Conservation (phyloP, 30 jellyfish, hydroid and myxozoan genomes). For the Chironex yamaguchii region DNA sequence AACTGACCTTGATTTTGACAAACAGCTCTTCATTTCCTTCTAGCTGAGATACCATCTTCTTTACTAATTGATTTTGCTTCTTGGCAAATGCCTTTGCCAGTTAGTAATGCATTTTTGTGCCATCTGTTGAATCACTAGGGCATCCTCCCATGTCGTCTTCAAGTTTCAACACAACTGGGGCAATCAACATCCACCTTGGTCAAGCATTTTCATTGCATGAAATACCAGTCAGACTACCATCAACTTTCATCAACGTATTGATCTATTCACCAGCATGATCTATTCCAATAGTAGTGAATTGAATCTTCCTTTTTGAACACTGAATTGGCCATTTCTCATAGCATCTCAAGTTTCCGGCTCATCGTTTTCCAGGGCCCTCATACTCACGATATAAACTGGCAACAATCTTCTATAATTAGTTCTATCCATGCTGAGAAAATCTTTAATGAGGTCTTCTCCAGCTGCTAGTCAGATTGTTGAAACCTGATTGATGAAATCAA, state of each 20-base stretch:
- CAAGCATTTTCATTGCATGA: too few species aligned
- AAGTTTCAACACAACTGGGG: conserved; percentile 17
- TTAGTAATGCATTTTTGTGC: conserved; percentile 6
- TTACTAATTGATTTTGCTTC: conserved; percentile 7
- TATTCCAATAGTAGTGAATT: neutral
- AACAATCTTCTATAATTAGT: too few species aligned
- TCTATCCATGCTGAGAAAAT: too few species aligned
- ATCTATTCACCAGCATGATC: conserved; percentile 6
- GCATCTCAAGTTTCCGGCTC: conserved; percentile 8
- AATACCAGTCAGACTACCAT: too few species aligned
- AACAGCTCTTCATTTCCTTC: conserved; percentile 16
- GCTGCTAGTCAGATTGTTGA: too few species aligned
- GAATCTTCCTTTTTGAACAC: neutral
- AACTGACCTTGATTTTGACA: conserved; percentile 10
- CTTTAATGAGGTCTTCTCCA: too few species aligned
- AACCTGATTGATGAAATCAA: too few species aligned
- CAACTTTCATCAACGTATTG: too few species aligned
- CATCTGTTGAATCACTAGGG: conserved; percentile 13
- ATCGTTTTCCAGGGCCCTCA: neutral
- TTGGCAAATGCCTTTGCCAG: conserved; percentile 9
- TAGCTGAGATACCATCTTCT: conserved; percentile 23
- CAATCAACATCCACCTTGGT: conserved; percentile 27
- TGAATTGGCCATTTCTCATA: neutral
- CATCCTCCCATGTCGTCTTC: conserved; percentile 15
- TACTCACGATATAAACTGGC: neutral